Evolutionary conservation across 2,797 vertebrate genomes (phyloP).

Genomic region (Hippopotamyrus pictus): DNA sequence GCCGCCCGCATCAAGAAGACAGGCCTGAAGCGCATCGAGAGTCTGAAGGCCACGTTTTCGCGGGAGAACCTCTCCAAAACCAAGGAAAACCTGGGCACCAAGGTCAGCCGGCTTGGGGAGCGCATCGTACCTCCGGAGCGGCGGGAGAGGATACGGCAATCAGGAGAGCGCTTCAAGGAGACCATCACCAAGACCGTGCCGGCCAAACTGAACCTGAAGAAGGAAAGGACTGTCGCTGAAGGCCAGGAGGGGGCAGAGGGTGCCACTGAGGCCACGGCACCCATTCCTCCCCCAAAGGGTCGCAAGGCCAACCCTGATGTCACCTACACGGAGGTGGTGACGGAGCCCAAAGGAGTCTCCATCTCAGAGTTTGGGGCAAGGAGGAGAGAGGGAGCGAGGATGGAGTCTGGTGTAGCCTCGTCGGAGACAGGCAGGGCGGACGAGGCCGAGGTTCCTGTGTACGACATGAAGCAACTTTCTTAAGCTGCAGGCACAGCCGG

Average conservation of each 20-base stretch:
- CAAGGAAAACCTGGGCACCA: conserved; percentile 84
- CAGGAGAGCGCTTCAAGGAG: conserved; percentile 82
- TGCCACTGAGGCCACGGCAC: conserved; percentile 37
- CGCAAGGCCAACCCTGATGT: conserved; percentile 52
- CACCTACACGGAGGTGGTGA: conserved; percentile 69
- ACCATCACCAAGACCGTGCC: conserved; percentile 79
- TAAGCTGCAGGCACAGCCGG: conserved; percentile 42
- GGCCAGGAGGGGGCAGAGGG: conserved; percentile 72
- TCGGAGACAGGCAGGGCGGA: conserved; percentile 69
- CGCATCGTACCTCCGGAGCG: conserved; percentile 88
- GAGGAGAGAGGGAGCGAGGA: conserved; percentile 47
- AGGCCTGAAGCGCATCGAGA: conserved; percentile 85
- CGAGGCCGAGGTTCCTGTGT: conserved; percentile 68
- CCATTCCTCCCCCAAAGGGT: conserved; percentile 58
- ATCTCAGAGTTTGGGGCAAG: conserved; percentile 56
- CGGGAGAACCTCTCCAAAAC: conserved; percentile 89
- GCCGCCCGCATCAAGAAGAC: conserved; percentile 75
- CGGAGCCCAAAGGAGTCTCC: conserved; percentile 70
- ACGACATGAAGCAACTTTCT: conserved; percentile 84
- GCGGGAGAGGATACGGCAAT: conserved; percentile 87
- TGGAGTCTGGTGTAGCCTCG: conserved; percentile 71
- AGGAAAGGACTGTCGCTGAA: conserved; percentile 70
- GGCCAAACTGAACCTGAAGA: conserved; percentile 79
- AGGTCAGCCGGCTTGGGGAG: conserved; percentile 80
- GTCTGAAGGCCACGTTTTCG: conserved; percentile 91